Evolutionary conservation across 1,140 invertebrate species (phyloP).

Genomic region (Drosophila sucinea): DNA sequence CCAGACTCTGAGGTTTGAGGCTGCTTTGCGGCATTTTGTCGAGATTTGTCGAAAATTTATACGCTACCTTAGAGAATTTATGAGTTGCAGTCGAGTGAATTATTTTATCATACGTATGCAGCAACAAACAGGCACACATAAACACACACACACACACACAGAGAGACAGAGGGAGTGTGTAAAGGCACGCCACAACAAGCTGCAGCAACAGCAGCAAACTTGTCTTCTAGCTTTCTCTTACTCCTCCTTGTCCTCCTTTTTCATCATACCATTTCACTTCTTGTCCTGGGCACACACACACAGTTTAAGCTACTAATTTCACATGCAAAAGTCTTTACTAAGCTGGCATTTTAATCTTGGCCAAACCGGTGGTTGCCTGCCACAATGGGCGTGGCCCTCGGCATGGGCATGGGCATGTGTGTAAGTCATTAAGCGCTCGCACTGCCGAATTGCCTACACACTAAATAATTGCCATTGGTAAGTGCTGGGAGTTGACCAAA

Average conservation of each 20-base stretch:
- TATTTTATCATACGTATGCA: slow-evolving; percentile 82
- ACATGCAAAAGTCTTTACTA: slow-evolving; percentile 80
- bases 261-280: slow-evolving; percentile 4
- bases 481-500: slow-evolving; percentile 18
- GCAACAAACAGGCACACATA: slow-evolving; percentile 58
- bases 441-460: slow-evolving; percentile 72
- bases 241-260: not conserved
- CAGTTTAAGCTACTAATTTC: slow-evolving; percentile 79
- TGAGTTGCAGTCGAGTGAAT: slow-evolving; percentile 81
- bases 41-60: slow-evolving; percentile 81
- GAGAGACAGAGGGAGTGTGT: slow-evolving; percentile 30
- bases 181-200: slow-evolving; percentile 73
- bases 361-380: slow-evolving; percentile 52
- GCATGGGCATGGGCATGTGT: slow-evolving; percentile 49
- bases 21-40: slow-evolving; percentile 78
- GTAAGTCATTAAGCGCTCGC: slow-evolving; percentile 75
- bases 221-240: not conserved
- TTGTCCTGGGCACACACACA: slow-evolving; percentile 23
- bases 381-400: slow-evolving; percentile 47
- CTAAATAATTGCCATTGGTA: slow-evolving; percentile 62
- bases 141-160: slow-evolving; percentile 15
- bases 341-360: slow-evolving; percentile 79
- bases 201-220: slow-evolving; percentile 43
- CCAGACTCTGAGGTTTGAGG: slow-evolving; percentile 59
- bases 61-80: slow-evolving; percentile 81